Evolutionary conservation across 2,797 vertebrate genomes (phyloP).

Genomic region (Tenualosa thibaudeaui): DNA sequence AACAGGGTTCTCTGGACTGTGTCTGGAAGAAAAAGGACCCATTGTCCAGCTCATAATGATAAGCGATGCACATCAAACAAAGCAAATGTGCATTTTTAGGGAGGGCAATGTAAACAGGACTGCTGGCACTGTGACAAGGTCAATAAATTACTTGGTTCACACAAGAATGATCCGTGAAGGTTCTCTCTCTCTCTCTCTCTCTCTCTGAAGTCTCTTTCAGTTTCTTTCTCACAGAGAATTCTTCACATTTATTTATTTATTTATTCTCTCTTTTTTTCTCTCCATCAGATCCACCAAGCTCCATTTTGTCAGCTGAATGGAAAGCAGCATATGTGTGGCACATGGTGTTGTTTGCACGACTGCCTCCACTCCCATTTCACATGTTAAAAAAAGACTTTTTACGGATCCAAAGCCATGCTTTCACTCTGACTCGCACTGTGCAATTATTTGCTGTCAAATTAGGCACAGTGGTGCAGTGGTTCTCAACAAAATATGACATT

Average conservation of each 20-base stretch:
- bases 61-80: not conserved
- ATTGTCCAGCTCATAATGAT: slow-evolving; percentile 28
- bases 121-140: slow-evolving; percentile 44
- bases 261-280: slow-evolving; percentile 1
- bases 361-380: slow-evolving; percentile 29
- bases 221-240: not conserved
- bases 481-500: not conserved
- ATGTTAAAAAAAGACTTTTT: slow-evolving; percentile 35
- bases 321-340: slow-evolving; percentile 61
- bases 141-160: slow-evolving; percentile 42
- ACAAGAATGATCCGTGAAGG: slow-evolving; percentile 37
- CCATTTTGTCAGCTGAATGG: slow-evolving; percentile 51
- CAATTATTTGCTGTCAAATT: slow-evolving; percentile 5
- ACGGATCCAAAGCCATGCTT: slow-evolving; percentile 12
- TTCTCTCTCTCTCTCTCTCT: slow-evolving; percentile 19
- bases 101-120: slow-evolving; percentile 22
- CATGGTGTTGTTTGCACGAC: slow-evolving; percentile 48
- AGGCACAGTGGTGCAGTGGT: not conserved
- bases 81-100: slow-evolving; percentile 29
- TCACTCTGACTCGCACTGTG: not conserved
- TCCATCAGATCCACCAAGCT: slow-evolving; percentile 52
- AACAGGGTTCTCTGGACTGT: not conserved
- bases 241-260: not conserved
- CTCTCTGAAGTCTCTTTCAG: not conserved
- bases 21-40: not conserved